Evolutionary conservation across 2,797 vertebrate genomes (phyloP).

Genomic region (Spinus olivaceus): DNA sequence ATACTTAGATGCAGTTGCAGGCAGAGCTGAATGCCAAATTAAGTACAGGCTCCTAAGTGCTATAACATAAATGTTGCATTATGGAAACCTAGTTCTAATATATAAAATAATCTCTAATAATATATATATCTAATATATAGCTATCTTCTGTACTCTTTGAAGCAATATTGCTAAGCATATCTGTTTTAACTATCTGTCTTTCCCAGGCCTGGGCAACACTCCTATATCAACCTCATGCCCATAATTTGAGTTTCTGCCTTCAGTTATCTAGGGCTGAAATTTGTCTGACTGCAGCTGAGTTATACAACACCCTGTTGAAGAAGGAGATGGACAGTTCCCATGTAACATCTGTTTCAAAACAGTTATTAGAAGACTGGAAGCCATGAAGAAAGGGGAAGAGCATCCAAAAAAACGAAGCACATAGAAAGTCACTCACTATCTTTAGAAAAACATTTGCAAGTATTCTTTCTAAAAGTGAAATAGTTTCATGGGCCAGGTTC

Average conservation of each 20-base stretch:
- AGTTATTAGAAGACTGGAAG: not conserved
- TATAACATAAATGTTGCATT: not conserved
- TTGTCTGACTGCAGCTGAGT: not conserved
- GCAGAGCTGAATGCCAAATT: conserved; percentile 44
- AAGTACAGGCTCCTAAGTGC: conserved; percentile 31
- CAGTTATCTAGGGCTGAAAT: not conserved
- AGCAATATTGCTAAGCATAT: not conserved
- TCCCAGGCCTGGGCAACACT: not conserved
- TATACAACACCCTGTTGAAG: not conserved
- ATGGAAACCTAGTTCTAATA: conserved; percentile 22
- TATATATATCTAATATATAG: not conserved
- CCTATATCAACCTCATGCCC: not conserved
- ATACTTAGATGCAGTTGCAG: conserved; percentile 59
- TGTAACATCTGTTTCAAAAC: not conserved
- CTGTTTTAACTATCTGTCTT: not conserved
- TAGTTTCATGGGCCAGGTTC: not conserved
- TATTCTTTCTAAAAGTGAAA: not conserved
- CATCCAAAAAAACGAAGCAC: not conserved
- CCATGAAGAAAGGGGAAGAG: not conserved
- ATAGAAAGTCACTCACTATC: not conserved
- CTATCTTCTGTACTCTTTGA: not conserved
- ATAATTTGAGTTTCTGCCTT: not conserved
- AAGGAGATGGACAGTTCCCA: not conserved
- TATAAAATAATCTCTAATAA: not conserved
- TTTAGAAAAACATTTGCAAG: not conserved